phyloP scores from a whole-genome alignment of 2,888 invertebrate genomes.

The Blastobasis lacticolella region DNA sequence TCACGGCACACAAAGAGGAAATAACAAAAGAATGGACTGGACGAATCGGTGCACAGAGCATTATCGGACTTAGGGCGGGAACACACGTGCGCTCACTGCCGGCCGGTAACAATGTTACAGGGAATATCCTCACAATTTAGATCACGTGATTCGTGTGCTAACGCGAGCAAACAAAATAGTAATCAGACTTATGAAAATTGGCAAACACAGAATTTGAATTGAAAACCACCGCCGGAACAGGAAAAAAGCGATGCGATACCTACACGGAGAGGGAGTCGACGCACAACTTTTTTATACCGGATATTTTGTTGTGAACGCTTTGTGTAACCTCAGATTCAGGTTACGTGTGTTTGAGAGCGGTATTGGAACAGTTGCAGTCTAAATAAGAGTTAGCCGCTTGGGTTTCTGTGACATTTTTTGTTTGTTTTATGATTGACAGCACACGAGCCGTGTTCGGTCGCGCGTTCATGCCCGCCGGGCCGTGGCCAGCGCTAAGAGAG shows the following conservation, averaged over 20 bases:
- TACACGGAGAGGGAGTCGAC: too few species aligned
- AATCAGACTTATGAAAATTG: background rate
- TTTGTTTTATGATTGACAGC: conserved; percentile 73
- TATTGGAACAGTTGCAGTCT: conserved; percentile 34
- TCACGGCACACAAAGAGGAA: conserved; percentile 58
- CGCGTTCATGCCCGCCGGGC: conserved; percentile 59
- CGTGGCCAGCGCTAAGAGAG: conserved; percentile 62
- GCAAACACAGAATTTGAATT: too few species aligned
- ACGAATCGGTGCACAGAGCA: conserved; percentile 56
- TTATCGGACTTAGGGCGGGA: conserved; percentile 42
- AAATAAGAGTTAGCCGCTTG: conserved; percentile 55
- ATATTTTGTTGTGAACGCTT: conserved; percentile 26
- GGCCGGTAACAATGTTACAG: conserved; percentile 40
- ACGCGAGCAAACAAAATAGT: background rate
- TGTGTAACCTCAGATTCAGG: conserved; percentile 32
- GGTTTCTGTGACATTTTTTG: conserved; percentile 54
- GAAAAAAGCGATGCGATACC: too few species aligned
- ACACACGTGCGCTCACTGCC: conserved; percentile 44
- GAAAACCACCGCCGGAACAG: too few species aligned
- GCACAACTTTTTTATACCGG: too few species aligned
- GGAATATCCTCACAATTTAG: conserved; percentile 20
- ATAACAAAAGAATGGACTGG: conserved; percentile 63
- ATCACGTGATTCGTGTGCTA: background rate
- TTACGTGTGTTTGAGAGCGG: conserved; percentile 39
- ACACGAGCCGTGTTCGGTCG: conserved; percentile 67